Evolutionary conservation across 2,888 invertebrate genomes (phyloP), one percentile per base, ranked within the genome.

Genomic region (Apomyelois bistriatella): DNA sequence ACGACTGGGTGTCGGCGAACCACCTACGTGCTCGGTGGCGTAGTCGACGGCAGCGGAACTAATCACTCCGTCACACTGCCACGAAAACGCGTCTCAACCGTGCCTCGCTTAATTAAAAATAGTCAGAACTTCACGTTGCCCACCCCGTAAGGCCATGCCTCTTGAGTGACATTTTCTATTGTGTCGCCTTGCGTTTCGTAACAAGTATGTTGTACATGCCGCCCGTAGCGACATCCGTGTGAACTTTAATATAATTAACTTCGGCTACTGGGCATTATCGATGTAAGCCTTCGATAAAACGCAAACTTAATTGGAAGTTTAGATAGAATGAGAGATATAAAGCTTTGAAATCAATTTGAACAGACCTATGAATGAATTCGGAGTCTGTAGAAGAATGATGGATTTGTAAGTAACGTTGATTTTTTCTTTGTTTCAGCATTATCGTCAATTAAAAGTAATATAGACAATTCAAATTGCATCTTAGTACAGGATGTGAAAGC

Each of bases 391-490:
- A 46, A 16, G 15, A 46, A 28, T 12, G 15, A 46, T 46, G 32
- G 10, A 28, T 40, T 22, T 2, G 22, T 15, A n/a, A 16, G 8
- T 43, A 16, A 53, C 28, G 30, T 47, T 47, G 30, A 13, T 41
- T 61, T 16, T 65, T 62, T 68, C 60, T 74, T 84, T 85, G 76
- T 94, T 94, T 43, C 93, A 96, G 96, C 96, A 83, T 94, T 96
- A 91, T 96, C 95, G 92, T 96, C 96, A 82, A 96, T 96, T 95
- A 94, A 96, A 90, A 94, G 94, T 83, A 94, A 94, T 90, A 94
- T 95, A 93, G 96, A 96, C 92, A 94, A 94, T 89, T 93, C 95
- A 78, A 96, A 96, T 90, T 97, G 96, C 91, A 96, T 96, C 83
- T 92, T 96, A 87, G 96, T 96, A 79, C 96, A 96, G 93, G 97